These are phyloP conservation scores for Lissocephala sabroskyi DNA, from an alignment of 2,888 invertebrate species.

Conservation along the genomic window DNA sequence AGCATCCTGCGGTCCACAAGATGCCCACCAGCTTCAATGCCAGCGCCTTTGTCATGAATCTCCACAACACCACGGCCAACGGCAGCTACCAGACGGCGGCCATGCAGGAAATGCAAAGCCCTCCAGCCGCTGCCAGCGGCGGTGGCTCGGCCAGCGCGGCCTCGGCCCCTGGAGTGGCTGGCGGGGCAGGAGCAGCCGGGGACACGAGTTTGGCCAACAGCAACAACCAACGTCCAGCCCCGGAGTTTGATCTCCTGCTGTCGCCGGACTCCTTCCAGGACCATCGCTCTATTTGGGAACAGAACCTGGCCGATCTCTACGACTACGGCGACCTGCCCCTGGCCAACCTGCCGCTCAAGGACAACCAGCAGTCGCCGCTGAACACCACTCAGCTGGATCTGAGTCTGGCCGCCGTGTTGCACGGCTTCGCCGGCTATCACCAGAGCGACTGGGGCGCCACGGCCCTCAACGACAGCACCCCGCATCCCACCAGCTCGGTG, in stretches of 20 bases:
- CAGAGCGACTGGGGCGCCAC: conserved; percentile 33
- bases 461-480: conserved; percentile 62
- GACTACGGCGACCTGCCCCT: conserved; percentile 73
- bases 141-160: conserved; percentile 15
- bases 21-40: conserved; percentile 72
- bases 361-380: conserved; percentile 68
- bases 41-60: conserved; percentile 77
- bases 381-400: conserved; percentile 59
- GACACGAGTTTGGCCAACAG: conserved; percentile 23
- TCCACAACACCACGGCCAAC: conserved; percentile 68
- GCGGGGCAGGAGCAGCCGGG: conserved; percentile 28
- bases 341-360: conserved; percentile 68
- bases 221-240: conserved; percentile 16
- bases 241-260: conserved; percentile 63
- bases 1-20: conserved; percentile 66
- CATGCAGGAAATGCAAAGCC: conserved; percentile 59
- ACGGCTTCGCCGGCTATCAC: conserved; percentile 47
- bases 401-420: conserved; percentile 51
- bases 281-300: conserved; percentile 74
- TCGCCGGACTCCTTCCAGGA: conserved; percentile 69
- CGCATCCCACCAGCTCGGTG: conserved; percentile 52
- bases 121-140: conserved; percentile 13
- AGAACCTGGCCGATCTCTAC: conserved; percentile 76
- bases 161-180: conserved; percentile 10
- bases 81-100: conserved; percentile 64